phyloP scores from a whole-genome alignment of 2,113 vertebrate species.

The Cochlearius cochlearius region DNA sequence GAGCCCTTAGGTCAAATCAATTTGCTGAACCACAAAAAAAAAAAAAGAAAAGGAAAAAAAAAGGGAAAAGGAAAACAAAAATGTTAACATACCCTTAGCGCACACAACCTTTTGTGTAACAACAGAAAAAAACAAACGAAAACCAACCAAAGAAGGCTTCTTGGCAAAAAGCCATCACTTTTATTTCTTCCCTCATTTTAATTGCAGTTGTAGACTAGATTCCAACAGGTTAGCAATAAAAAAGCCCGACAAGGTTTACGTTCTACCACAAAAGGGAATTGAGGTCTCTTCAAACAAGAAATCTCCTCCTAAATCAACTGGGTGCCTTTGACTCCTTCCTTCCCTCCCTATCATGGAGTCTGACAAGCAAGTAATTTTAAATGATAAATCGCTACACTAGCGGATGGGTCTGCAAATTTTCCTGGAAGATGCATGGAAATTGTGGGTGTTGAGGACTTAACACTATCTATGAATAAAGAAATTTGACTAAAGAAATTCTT shows the following conservation, averaged over 20 bases:
- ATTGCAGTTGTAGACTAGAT: not conserved
- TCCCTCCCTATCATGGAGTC: not conserved
- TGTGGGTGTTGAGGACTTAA: not conserved
- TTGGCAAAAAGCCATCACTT: not conserved
- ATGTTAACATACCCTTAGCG: not conserved
- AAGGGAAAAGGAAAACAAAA: not conserved
- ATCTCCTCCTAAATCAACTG: not conserved
- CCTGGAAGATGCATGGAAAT: not conserved
- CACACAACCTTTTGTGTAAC: not conserved
- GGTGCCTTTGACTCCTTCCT: not conserved
- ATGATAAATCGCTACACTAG: not conserved
- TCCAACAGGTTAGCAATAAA: not conserved
- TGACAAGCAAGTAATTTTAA: not conserved
- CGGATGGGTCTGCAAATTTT: not conserved
- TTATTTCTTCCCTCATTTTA: not conserved
- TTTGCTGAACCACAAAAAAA: not conserved
- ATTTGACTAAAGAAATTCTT: not conserved
- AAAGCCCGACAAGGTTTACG: not conserved
- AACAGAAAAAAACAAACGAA: not conserved
- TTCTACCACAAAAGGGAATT: not conserved
- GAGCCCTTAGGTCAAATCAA: not conserved
- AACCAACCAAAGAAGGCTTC: not conserved
- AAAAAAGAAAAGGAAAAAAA: accelerated
- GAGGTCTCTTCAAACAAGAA: not conserved
- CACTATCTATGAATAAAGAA: not conserved